Evolutionary conservation across 2,113 vertebrate species (phyloP), one percentile per base, ranked within the genome.

Genomic region (Poecile atricapillus): DNA sequence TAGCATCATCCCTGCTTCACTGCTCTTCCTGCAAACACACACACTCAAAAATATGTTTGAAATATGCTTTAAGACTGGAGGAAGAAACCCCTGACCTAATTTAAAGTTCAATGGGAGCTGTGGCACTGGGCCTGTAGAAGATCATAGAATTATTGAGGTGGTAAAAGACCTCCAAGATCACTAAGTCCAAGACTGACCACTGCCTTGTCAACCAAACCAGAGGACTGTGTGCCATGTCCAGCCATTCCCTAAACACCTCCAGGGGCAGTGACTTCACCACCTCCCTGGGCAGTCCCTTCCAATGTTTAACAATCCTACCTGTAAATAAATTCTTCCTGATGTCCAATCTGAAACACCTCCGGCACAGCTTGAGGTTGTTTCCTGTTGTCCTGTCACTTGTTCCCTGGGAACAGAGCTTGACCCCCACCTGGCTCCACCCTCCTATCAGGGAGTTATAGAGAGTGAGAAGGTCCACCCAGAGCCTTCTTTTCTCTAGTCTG

Each of bases 41-140:
- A 7, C 22, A 44, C 12, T 43, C 11, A 44, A 33, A 71, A 68
- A 6, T 7, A 35, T 0, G 0, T 28, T 15, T 59, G 27, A 81
- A 67, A 81, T 22, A 33, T 1, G 3, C 23, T 23, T 58, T 59
- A 13, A 35, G 17, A 8, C 8, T 5, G 8, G 5, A 6, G 33
- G 5, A 6, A 28, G 5, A 13, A 31, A 9, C 2, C 6, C 13
- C 12, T 30, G 43, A 9, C 4, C 17, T 30, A 53, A 37, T 53
- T 43, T 28, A 37, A 69, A 88, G 28, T 50, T 46, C 16, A 52
- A 0, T 0, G 1, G 49, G 41, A 89, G 16, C 25, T 13, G 2
- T 8, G 13, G 17, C 5, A 12, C 5, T 8, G 39, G 35, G 21
- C 6, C 35, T 47, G 30, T 14, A 46, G 33, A 64, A 64, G 35